Evolutionary conservation across 2,797 vertebrate species (phyloP).

Genomic region (Myiotriccus ornatus): DNA sequence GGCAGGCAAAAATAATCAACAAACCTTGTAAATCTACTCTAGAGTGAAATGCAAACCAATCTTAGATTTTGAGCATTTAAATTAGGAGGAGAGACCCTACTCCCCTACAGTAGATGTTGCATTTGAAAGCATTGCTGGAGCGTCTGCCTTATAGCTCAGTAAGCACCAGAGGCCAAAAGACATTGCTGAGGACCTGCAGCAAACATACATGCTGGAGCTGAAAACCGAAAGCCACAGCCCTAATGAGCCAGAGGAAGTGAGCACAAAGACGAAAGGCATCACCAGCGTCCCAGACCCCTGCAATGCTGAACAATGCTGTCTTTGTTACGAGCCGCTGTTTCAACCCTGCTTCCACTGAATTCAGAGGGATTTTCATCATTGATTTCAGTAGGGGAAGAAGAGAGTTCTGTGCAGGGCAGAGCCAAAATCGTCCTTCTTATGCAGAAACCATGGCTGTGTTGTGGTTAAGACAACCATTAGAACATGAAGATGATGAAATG

Average conservation of each 20-base stretch:
- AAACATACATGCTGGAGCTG: background rate
- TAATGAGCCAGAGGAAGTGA: conserved; percentile 36
- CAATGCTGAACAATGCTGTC: background rate
- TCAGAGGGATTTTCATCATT: background rate
- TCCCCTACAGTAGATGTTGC: background rate
- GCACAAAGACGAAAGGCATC: conserved; percentile 17
- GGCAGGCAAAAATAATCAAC: background rate
- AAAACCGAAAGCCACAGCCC: conserved; percentile 13
- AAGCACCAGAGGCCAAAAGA: background rate
- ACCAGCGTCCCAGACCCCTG: conserved; percentile 19
- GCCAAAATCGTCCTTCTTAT: background rate
- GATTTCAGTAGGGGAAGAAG: background rate
- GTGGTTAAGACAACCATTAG: background rate
- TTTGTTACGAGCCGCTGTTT: background rate
- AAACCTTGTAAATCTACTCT: background rate
- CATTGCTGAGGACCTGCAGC: background rate
- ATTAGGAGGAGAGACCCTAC: background rate
- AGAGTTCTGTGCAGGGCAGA: background rate
- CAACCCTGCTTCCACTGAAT: conserved; percentile 5
- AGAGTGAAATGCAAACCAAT: background rate
- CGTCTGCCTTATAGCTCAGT: background rate
- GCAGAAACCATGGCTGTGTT: background rate
- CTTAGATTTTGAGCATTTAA: background rate
- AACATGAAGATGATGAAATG: background rate
- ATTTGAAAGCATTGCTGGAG: background rate